A percentile compares a stretch with the other conserved stretches of the same genome.
These are phyloP conservation scores for Tupaia tana DNA, from an alignment of 2,113 vertebrate genomes.

Conservation along the genomic window DNA sequence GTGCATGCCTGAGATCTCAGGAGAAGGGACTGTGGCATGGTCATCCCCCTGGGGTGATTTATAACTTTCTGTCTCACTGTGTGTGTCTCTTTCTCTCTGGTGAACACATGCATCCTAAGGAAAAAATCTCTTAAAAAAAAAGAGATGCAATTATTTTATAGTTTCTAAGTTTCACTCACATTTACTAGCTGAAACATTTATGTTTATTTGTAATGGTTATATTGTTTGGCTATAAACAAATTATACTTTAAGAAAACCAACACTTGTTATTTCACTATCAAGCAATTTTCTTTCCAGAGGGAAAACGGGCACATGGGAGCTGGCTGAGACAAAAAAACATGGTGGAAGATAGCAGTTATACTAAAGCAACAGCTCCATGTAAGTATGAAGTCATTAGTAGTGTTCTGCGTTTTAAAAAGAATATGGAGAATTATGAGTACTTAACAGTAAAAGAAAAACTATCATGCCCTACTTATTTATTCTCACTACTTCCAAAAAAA, in stretches of 20 bases:
- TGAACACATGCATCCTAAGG: no score
- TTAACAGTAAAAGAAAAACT: slow-evolving; percentile 12
- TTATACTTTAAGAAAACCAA: not conserved
- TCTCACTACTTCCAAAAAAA: not conserved
- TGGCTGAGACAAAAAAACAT: not conserved
- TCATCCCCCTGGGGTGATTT: no score
- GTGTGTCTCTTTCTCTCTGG: no score
- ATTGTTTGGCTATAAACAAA: slow-evolving; percentile 35
- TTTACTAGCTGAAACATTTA: not conserved
- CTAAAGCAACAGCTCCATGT: not conserved
- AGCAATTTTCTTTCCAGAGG: not conserved
- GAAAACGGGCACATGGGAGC: slow-evolving; percentile 26
- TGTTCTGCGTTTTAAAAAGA: slow-evolving; percentile 19
- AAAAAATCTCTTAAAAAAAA: not conserved
- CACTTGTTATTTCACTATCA: not conserved
- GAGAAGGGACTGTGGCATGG: no score
- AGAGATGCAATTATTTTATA: slow-evolving; percentile 9
- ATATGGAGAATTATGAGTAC: not conserved
- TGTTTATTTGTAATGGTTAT: slow-evolving; percentile 29
- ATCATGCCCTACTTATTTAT: not conserved
- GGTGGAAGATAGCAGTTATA: not conserved
- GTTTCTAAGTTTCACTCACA: not conserved
- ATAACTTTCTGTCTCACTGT: no score
- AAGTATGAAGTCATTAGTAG: not conserved
- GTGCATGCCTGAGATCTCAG: no score